Evolutionary conservation across 2,888 invertebrate species (phyloP).

Genomic region (Macrosiphum euphorbiae): DNA sequence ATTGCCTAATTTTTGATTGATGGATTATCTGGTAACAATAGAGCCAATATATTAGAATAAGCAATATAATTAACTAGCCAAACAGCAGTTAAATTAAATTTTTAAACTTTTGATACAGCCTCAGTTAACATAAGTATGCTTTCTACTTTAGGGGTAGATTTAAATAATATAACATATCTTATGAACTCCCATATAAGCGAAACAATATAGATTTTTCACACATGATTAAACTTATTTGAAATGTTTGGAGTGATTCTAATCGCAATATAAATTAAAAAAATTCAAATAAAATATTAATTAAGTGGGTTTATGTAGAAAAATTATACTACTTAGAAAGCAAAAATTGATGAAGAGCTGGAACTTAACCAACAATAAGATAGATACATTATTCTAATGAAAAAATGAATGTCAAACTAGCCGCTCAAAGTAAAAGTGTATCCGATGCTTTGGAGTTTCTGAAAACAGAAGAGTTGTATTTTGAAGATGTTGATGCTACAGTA

Average conservation of each 20-base stretch:
- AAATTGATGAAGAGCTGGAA: neutral
- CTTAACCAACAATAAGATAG: neutral
- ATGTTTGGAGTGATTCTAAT: neutral
- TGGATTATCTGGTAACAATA: neutral
- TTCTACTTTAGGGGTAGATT: neutral
- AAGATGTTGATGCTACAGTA: neutral
- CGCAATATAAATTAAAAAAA: neutral
- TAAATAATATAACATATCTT: neutral
- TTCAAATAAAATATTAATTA: constrained; percentile 6
- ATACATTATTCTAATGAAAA: neutral
- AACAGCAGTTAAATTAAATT: neutral
- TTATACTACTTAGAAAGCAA: neutral
- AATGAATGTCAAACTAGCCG: constrained; percentile 30
- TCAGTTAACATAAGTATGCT: neutral
- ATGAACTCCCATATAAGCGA: neutral
- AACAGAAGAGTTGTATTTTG: neutral
- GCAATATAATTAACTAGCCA: neutral
- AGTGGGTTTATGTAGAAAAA: constrained; percentile 23
- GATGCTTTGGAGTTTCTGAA: neutral
- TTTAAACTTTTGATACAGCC: neutral
- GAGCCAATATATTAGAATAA: neutral
- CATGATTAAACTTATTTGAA: too few relatives aligned
- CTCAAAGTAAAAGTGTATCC: constrained; percentile 28
- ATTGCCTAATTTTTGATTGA: neutral
- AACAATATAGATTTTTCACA: neutral